Conservation (phyloP, 2,888 invertebrate species). For the Apotomis turbidana region DNA sequence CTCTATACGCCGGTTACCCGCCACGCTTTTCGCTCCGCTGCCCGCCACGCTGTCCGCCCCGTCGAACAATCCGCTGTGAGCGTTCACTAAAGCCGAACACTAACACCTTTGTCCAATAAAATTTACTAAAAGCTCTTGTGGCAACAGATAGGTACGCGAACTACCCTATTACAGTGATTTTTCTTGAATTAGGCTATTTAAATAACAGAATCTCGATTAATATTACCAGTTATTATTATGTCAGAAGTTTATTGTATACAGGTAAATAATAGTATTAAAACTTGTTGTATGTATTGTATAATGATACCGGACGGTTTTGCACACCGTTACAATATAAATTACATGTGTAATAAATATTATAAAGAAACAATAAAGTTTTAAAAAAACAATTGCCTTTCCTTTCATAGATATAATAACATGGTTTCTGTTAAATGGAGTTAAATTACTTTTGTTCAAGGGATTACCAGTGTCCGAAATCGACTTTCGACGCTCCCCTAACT, state of each 20-base stretch:
- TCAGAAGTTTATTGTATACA: constrained; percentile 82
- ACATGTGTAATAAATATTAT: constrained; percentile 82
- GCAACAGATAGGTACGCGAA: constrained; percentile 52
- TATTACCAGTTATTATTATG: constrained; percentile 81
- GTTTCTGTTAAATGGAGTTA: constrained; percentile 5
- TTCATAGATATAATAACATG: constrained; percentile 34
- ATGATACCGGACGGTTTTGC: constrained; percentile 68
- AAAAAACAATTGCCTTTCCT: constrained; percentile 65
- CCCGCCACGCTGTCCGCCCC: no score
- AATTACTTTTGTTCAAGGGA: no score
- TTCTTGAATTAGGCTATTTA: constrained; percentile 67
- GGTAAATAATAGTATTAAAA: constrained; percentile 78
- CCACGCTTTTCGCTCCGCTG: no score
- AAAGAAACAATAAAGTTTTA: constrained; percentile 82
- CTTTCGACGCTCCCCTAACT: no score
- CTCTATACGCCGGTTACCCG: no score
- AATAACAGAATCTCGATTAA: constrained; percentile 69
- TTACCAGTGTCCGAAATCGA: no score
- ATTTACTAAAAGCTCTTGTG: constrained; percentile 54
- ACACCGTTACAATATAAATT: constrained; percentile 69
- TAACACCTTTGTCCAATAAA: constrained; percentile 59
- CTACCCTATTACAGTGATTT: constrained; percentile 57
- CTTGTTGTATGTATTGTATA: constrained; percentile 81
- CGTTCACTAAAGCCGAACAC: constrained; percentile 23
- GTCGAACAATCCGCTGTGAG: no score